Conservation (phyloP, 2,113 vertebrate species). For the Eulacestoma nigropectus region DNA sequence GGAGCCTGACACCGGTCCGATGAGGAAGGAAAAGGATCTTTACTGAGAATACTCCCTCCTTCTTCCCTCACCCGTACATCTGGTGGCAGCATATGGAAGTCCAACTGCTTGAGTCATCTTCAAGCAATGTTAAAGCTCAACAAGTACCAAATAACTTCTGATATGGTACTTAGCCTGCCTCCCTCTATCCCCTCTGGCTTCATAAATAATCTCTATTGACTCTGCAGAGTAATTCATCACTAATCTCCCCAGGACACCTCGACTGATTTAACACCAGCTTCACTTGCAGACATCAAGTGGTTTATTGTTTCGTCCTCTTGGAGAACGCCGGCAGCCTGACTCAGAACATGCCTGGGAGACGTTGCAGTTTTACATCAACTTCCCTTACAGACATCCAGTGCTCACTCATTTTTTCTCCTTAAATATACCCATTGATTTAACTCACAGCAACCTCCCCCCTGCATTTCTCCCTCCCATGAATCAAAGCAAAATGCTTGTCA, state of each 20-base stretch:
- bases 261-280: slow-evolving; percentile 61
- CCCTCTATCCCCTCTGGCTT: slow-evolving; percentile 15
- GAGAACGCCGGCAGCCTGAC: not conserved
- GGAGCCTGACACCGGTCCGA: not conserved
- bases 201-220: slow-evolving; percentile 67
- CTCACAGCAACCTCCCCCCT: not conserved
- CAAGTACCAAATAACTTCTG: slow-evolving; percentile 56
- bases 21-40: not conserved
- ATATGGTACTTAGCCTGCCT: slow-evolving; percentile 46
- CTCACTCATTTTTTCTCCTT: not conserved
- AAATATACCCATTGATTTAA: slow-evolving; percentile 49
- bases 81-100: slow-evolving; percentile 6
- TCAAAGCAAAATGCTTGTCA: not conserved
- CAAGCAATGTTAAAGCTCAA: slow-evolving; percentile 37
- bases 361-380: slow-evolving; percentile 22
- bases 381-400: not conserved
- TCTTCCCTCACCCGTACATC: not conserved
- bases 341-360: slow-evolving; percentile 41
- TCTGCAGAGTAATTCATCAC: slow-evolving; percentile 51
- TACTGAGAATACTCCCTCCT: not conserved
- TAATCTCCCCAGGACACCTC: slow-evolving; percentile 55
- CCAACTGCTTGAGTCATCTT: slow-evolving; percentile 47
- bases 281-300: slow-evolving; percentile 52
- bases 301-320: slow-evolving; percentile 45
- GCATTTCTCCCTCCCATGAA: not conserved